Percentiles rank a stretch among this genome's conserved stretches.
Evolutionary conservation across 2,797 vertebrate genomes (phyloP).

Genomic region (Pteropus rufus): DNA sequence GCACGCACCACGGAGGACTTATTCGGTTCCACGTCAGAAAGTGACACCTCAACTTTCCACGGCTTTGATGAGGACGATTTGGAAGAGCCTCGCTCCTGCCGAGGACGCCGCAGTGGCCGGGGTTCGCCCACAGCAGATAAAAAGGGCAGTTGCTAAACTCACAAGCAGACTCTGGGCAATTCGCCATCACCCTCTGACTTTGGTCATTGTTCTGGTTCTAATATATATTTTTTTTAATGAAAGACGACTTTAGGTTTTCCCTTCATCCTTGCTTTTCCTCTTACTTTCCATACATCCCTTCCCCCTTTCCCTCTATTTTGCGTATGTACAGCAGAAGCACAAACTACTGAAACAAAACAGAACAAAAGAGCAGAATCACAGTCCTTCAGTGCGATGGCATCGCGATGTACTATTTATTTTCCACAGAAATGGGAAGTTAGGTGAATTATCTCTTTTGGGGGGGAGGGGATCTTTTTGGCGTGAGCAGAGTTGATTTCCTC

Average conservation of each 20-base stretch:
- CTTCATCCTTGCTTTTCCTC: slow-evolving; percentile 56
- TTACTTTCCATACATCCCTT: slow-evolving; percentile 30
- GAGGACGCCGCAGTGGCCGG: slow-evolving; percentile 89
- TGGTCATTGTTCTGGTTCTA: slow-evolving; percentile 77
- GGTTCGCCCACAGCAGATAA: slow-evolving; percentile 91
- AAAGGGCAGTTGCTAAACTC: slow-evolving; percentile 86
- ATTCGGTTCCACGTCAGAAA: slow-evolving; percentile 98
- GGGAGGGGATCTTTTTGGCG: slow-evolving; percentile 71
- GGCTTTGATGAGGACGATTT: slow-evolving; percentile 98
- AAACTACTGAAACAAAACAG: slow-evolving; percentile 78
- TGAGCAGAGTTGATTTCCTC: slow-evolving; percentile 83
- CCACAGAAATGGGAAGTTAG: slow-evolving; percentile 75
- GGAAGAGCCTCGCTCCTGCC: slow-evolving; percentile 91
- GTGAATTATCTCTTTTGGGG: slow-evolving; percentile 69
- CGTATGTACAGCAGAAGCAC: slow-evolving; percentile 82
- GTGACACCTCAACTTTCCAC: slow-evolving; percentile 98
- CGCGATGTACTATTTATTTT: slow-evolving; percentile 65
- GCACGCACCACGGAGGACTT: slow-evolving; percentile 94
- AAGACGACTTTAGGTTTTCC: slow-evolving; percentile 72
- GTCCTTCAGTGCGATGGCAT: slow-evolving; percentile 31
- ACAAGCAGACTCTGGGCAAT: slow-evolving; percentile 77
- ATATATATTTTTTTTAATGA: slow-evolving; percentile 63
- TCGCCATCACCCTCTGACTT: slow-evolving; percentile 76
- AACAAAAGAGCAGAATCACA: slow-evolving; percentile 30
- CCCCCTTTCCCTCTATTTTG: slow-evolving; percentile 47